Evolutionary conservation across 2,113 vertebrate species (phyloP), one percentile per base, ranked within the genome.

Genomic region (Abramis brama): DNA sequence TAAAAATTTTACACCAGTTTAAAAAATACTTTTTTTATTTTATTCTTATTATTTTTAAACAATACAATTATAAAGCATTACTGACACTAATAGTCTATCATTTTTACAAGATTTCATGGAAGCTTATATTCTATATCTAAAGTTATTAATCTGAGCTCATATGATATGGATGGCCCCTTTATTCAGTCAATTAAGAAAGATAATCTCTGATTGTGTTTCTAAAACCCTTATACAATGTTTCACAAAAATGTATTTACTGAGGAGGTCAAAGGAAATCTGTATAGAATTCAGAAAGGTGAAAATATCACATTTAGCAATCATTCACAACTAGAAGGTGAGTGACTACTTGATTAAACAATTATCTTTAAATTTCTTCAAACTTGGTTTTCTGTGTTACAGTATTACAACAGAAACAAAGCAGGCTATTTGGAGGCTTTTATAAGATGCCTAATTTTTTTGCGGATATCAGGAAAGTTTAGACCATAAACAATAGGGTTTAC

Each of bases 401-500:
- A 25, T 25, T 25, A 25, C 59, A 62, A 62, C 59, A 25, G n/a
- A 62, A 25, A 27, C 3, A 62, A 62, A 27, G 11, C n/a, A 62
- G 60, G n/a, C 19, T 43, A 73, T 19, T 11, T 79, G 23, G 6
- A 62, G 13, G 33, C 21, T 39, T 39, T 79, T 23, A 59, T 3
- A 15, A 87, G 2, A 27, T 15, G 6, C 3, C 50, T 12, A n/a
- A 81, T 36, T 11, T 75, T 57, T 43, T 75, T 85, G 11, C 86
- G 43, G 19, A 89, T 84, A 68, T 83, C 82, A 21, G 50, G 60
- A 6, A 89, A 66, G 8, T 83, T 85, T 12, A 85, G 27, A 6
- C 74, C 88, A 86, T 89, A 87, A 55, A 89, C 81, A 23, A 89
- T 47, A n/a, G 88, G 87, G 23, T 88, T 87, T 7, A 86, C 27